Evolutionary conservation across 1,140 invertebrate genomes (phyloP), one percentile per base, ranked within the genome.

Genomic region (Adoxophyes honmai): DNA sequence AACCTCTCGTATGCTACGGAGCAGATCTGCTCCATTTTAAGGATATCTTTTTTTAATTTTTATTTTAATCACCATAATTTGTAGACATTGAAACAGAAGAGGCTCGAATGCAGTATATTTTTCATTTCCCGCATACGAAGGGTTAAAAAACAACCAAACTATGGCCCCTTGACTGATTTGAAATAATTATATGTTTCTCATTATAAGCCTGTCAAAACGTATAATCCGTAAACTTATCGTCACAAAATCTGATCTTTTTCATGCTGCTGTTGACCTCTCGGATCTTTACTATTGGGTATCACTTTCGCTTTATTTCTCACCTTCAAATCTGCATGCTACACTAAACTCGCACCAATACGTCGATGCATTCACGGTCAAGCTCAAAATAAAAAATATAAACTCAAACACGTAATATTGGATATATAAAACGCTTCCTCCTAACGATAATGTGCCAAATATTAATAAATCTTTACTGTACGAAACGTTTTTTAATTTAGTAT

Each of bases 211-310:
- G 21, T 28, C 6, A 3, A 3, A 28, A 3, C 6, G 21, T 3
- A 28, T 28, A 28, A 28, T 28, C 21, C 54, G 62, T 70, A 78
- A 83, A 74, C 74, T 88, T 79, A 89, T 89, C 79, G 78, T 88
- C 81, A 75, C 80, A 78, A 86, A 75, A 81, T 81, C 72, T 81
- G 67, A 81, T 70, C 62, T 74, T 78, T 83, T 90, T 69, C 87
- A 90, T 78, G 89, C 89, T 87, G 88, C 89, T 84, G 74, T 75
- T 73, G 75, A 74, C 78, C 82, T 86, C 68, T 83, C 72, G 83
- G 83, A 86, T 82, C 73, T 79, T 67, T 83, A 74, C 68, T 81
- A 82, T 82, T 84, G 78, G 85, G 81, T 86, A 84, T 81, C 14
- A 73, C 61, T 59, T 59, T 59, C n/a, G n/a, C 60, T 75, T 70